Percentiles rank a stretch among this genome's conserved stretches.
These are phyloP conservation scores for Synchiropus splendidus DNA, from an alignment of 2,113 vertebrate genomes.

Conservation along the genomic window DNA sequence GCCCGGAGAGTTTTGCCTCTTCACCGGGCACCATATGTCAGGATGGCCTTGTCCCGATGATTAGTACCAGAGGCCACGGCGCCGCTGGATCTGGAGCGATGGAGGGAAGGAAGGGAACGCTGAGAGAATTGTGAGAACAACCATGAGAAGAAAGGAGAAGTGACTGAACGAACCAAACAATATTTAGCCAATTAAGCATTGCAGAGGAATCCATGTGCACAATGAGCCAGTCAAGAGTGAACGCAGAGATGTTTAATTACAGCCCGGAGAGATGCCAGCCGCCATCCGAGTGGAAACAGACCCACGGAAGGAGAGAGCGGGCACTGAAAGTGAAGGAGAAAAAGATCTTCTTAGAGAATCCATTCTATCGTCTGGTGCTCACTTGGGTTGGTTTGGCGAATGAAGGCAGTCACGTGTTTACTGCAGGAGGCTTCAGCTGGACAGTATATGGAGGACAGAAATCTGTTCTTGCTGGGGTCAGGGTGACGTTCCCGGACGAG, in stretches of 20 bases:
- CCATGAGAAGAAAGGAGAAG: slow-evolving; percentile 19
- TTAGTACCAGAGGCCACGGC: slow-evolving; percentile 41
- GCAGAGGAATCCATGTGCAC: slow-evolving; percentile 49
- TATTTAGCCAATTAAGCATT: slow-evolving; percentile 51
- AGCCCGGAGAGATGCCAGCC: slow-evolving; percentile 48
- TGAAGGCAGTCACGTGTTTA: too few species aligned
- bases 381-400: too few species aligned
- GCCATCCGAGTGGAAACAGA: slow-evolving; percentile 37
- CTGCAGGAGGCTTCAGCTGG: too few species aligned
- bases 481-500: too few species aligned
- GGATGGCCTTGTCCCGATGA: slow-evolving; percentile 35
- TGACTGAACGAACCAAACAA: slow-evolving; percentile 38
- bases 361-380: too few species aligned
- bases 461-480: too few species aligned
- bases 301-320: slow-evolving; percentile 2
- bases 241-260: slow-evolving; percentile 47
- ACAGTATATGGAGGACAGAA: too few species aligned
- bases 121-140: background rate
- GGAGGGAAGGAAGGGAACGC: background rate
- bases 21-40: slow-evolving; percentile 46
- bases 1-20: slow-evolving; percentile 23
- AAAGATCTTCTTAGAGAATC: too few species aligned
- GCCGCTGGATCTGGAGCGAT: slow-evolving; percentile 35
- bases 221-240: slow-evolving; percentile 53
- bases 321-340: slow-evolving; percentile 2